Conservation (phyloP, 1,140 invertebrate species). For the Conus betulinus region DNA sequence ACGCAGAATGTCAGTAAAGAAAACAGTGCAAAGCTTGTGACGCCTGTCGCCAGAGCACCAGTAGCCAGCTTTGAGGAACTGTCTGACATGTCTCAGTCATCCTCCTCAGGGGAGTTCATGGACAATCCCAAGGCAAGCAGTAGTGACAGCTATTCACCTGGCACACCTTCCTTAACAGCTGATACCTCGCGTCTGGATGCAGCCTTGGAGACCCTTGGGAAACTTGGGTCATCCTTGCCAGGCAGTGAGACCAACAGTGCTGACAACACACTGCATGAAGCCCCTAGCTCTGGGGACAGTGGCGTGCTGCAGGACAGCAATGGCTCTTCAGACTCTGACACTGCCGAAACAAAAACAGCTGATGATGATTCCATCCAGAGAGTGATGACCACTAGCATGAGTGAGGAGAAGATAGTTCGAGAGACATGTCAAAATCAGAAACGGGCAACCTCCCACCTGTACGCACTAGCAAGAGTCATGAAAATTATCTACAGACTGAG, state of each 20-base stretch:
- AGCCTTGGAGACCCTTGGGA: constrained; percentile 36
- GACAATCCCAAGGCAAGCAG: constrained; percentile 5
- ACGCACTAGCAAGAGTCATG: constrained; percentile 73
- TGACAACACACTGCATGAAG: constrained; percentile 39
- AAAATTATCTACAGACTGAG: constrained; percentile 69
- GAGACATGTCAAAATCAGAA: constrained; percentile 31
- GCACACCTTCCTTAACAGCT: neutral
- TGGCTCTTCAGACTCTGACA: constrained; percentile 44
- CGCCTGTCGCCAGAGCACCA: constrained; percentile 41
- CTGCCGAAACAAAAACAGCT: constrained; percentile 17
- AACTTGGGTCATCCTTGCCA: constrained; percentile 28
- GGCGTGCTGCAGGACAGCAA: constrained; percentile 48
- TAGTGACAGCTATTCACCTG: constrained; percentile 26
- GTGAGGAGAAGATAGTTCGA: constrained; percentile 68
- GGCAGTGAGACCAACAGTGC: constrained; percentile 31
- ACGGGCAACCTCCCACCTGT: constrained; percentile 52
- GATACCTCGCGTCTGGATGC: constrained; percentile 30
- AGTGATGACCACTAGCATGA: constrained; percentile 64
- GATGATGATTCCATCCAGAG: constrained; percentile 24
- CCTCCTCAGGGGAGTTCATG: constrained; percentile 44
- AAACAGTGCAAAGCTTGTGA: neutral
- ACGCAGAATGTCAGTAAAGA: neutral
- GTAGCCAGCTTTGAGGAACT: constrained; percentile 51
- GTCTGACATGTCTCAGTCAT: constrained; percentile 50
- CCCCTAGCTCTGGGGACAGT: constrained; percentile 51